Evolutionary conservation across 1,140 invertebrate genomes (phyloP), one percentile per base, ranked within the genome.

Genomic region (Philopotamus ludificatus): DNA sequence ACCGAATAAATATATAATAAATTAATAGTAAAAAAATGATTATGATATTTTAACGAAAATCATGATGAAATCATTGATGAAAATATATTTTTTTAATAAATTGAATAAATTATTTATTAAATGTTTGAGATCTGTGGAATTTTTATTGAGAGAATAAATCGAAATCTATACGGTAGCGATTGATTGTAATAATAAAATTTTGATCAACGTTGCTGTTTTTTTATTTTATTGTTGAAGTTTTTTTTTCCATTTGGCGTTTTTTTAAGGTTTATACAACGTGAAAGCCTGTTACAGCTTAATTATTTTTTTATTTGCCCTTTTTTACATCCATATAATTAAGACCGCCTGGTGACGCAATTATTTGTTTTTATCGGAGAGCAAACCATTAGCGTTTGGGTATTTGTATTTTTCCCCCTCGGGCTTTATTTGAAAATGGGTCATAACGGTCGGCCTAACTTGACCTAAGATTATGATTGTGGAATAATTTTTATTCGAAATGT

Each of bases 241-340:
- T 54, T 53, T 25, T 57, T 42, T 20, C 7, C n/a, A 21, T 21
- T 57, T 57, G 23, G 2, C 22, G 50, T 53, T 57, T 57, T 57
- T 23, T 2, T 9, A 57, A 34, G 42, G 39, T 57, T 57, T 60
- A 60, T 60, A 60, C 34, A 60, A 60, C 44, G 57, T 42, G 2
- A 39, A 60, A 47, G 41, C 41, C 57, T 60, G 57, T 60, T 60
- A 60, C 57, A 60, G 47, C 57, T 60, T 60, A 60, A 60, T 60
- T 60, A 60, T 47, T 60, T 60, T 60, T 60, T 60, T 60, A 60
- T 60, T 58, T 23, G 39, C 39, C 45, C 22, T 57, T 57, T 58
- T 58, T 55, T 55, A 15, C 42, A 23, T 58, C 3, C 39, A 47
- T 60, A 22, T 25, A 60, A 60, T 60, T 60, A 60, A 60, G 57